phyloP scores from a whole-genome alignment of 1,140 invertebrate species.

The Drosophila sechellia region DNA sequence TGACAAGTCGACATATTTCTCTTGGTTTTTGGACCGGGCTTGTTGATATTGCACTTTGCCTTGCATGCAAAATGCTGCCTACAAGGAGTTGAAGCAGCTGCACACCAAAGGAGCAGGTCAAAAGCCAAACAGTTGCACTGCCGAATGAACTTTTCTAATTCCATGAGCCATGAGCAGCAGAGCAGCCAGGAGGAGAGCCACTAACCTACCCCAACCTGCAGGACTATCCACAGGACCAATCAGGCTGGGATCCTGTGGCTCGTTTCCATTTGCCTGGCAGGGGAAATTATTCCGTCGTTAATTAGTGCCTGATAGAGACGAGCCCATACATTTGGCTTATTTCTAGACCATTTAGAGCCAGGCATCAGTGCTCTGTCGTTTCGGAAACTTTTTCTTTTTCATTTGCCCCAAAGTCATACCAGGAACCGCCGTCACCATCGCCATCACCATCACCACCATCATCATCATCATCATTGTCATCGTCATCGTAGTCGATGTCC shows the following conservation, averaged over 20 bases:
- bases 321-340: slow-evolving; percentile 67
- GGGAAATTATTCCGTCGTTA: slow-evolving; percentile 80
- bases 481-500: slow-evolving; percentile 14
- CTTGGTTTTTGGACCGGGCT: slow-evolving; percentile 34
- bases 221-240: slow-evolving; percentile 6
- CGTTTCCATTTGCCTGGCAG: slow-evolving; percentile 59
- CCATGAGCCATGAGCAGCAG: slow-evolving; percentile 19
- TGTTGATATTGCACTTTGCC: slow-evolving; percentile 80
- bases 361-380: slow-evolving; percentile 45
- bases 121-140: slow-evolving; percentile 77
- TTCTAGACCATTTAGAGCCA: slow-evolving; percentile 74
- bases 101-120: slow-evolving; percentile 34
- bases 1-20: slow-evolving; percentile 73
- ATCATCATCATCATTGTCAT: background rate
- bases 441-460: background rate
- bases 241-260: slow-evolving; percentile 12
- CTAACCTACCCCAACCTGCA: background rate
- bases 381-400: slow-evolving; percentile 45
- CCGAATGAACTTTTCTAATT: slow-evolving; percentile 79
- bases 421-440: background rate
- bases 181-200: background rate
- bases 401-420: slow-evolving; percentile 5
- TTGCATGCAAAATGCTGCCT: slow-evolving; percentile 74
- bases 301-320: slow-evolving; percentile 66
- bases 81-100: slow-evolving; percentile 20